Evolutionary conservation across 2,888 invertebrate species (phyloP), one percentile per base, ranked within the genome.

Genomic region (Zygothrica quintamaculata): DNA sequence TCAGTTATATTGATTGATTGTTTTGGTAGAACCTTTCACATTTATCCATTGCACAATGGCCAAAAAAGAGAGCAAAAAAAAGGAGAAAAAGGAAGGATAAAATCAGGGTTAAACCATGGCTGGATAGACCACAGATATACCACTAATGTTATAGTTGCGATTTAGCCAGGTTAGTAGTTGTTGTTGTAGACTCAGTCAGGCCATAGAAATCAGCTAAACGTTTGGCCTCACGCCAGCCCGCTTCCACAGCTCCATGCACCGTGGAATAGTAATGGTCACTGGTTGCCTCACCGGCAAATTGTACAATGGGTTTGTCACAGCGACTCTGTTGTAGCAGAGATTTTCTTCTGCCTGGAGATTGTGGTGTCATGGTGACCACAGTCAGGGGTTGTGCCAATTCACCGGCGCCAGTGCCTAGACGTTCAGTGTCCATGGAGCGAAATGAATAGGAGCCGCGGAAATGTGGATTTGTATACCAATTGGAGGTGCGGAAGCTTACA

Each of bases 201-300:
- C 86, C 86, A 42, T 90, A 89, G 51, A 89, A 90, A 18, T 88
- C 85, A 0, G 85, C 89, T 29, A 94, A 84, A 66, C 95, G 91
- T 3, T 94, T 91, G 0, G 95, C 96, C 87, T 95, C 95, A 33
- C 95, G 92, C 87, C 93, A 93, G 0, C 96, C 96, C 2, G 94
- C 92, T 81, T 95, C 95, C 0, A 95, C 90, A 0, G 96, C 96
- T 0, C 96, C 96, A 81, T 96, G 95, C 0, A 94, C 95, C 0
- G 94, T 93, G 0, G 93, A 93, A 82, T 93, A 95, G 77, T 93
- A 93, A 75, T 93, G 93, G 51, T 93, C 92, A 7, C 94, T 94
- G 0, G 94, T 94, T 0, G 95, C 95, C 88, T 95, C 95, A 0
- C 95, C 95, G 3, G 93, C 95, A 78, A 95, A 95, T 59, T 93